phyloP scores from a whole-genome alignment of 2,797 vertebrate genomes.

The Myoxocephalus aenaeus region DNA sequence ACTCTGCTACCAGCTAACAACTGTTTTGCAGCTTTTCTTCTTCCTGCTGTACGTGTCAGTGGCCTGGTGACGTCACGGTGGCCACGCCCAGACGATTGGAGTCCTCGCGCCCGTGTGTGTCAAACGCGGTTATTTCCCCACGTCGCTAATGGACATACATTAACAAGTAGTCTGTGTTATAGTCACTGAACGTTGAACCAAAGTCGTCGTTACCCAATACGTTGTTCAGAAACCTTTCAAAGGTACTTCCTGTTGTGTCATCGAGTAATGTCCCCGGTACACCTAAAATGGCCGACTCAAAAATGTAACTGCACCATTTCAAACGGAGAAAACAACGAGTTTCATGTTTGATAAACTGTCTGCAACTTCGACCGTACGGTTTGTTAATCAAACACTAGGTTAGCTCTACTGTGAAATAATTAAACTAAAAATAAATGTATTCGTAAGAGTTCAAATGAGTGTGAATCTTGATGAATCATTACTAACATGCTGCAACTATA shows the following conservation, averaged over 20 bases:
- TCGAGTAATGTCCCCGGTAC: constrained; percentile 40
- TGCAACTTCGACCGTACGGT: background rate
- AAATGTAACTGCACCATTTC: background rate
- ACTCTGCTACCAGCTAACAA: constrained; percentile 1
- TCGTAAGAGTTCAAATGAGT: background rate
- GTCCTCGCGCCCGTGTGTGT: background rate
- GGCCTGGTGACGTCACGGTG: constrained; percentile 67
- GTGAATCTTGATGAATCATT: background rate
- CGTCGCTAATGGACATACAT: too few species aligned
- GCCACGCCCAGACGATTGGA: constrained; percentile 72
- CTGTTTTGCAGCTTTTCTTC: constrained; percentile 25
- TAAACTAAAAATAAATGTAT: background rate
- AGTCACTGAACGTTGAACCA: rapidly evolving
- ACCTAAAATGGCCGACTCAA: constrained; percentile 78
- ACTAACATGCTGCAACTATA: background rate
- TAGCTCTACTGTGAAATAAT: background rate
- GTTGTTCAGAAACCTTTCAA: background rate
- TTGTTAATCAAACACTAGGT: background rate
- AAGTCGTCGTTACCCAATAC: background rate
- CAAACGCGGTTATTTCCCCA: background rate
- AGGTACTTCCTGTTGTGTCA: constrained; percentile 46
- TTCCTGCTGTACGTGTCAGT: constrained; percentile 74
- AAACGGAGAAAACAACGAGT: background rate
- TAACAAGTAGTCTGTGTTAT: rapidly evolving
- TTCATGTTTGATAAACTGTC: background rate